Conservation (phyloP, 2,888 invertebrate species). For the Monopis laevigella region DNA sequence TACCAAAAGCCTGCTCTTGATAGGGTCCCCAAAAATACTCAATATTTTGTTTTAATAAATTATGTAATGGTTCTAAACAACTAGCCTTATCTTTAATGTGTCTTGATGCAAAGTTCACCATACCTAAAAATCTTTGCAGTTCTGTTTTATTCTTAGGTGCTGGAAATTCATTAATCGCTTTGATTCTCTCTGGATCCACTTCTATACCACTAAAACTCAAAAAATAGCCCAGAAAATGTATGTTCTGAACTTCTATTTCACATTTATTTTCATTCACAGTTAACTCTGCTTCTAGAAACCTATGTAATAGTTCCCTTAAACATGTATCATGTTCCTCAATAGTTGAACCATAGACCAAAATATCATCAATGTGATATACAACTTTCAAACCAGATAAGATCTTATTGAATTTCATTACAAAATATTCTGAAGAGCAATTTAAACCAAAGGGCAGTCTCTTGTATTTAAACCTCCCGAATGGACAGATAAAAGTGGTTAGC, state of each 20-base stretch:
- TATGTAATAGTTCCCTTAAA: conserved; percentile 13
- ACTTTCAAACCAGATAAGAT: conserved; percentile 12
- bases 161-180: conserved; percentile 12
- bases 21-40: conserved; percentile 7
- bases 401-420: conserved; percentile 16
- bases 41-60: conserved; percentile 9
- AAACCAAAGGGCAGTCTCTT: conserved; percentile 16
- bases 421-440: conserved; percentile 17
- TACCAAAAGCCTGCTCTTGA: conserved; percentile 7
- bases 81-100: conserved; percentile 14
- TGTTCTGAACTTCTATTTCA: conserved; percentile 14
- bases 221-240: conserved; percentile 15
- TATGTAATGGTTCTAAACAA: conserved; percentile 11
- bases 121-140: conserved; percentile 16
- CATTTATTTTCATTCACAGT: conserved; percentile 17
- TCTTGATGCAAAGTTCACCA: conserved; percentile 16
- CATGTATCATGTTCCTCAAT: conserved; percentile 12
- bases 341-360: conserved; percentile 13
- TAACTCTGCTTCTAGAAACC: conserved; percentile 12
- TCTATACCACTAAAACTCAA: conserved; percentile 6
- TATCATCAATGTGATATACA: conserved; percentile 14
- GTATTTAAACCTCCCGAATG: conserved; percentile 19
- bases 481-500: conserved; percentile 17
- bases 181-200: conserved; percentile 13
- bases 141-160: conserved; percentile 14